These are phyloP conservation scores for Pseudobourletiella spinata DNA, from an alignment of 1,140 invertebrate species.

Conservation along the genomic window DNA sequence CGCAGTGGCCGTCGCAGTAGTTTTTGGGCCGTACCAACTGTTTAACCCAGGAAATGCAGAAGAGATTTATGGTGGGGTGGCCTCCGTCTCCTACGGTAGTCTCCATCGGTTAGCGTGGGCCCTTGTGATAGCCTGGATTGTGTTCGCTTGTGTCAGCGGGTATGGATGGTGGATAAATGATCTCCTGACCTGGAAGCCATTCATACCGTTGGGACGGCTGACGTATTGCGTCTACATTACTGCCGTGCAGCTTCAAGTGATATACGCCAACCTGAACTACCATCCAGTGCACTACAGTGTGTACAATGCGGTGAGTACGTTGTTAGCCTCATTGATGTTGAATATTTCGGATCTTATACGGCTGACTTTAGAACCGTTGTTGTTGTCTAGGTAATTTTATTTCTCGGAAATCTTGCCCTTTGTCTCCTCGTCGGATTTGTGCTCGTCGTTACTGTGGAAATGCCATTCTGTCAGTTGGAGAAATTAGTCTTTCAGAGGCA, in stretches of 20 bases:
- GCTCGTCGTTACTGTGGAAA: not conserved
- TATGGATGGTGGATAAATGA: constrained; percentile 51
- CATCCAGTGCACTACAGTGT: constrained; percentile 43
- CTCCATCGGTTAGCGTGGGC: no score
- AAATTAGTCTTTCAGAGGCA: not conserved
- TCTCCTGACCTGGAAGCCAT: constrained; percentile 47
- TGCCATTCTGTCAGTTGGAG: not conserved
- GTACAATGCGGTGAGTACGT: constrained; percentile 36
- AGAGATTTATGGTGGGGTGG: no score
- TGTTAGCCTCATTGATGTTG: no score
- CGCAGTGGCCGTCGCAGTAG: no score
- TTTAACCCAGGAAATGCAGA: no score
- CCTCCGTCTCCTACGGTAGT: no score
- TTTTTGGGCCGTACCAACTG: no score
- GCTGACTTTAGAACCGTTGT: no score
- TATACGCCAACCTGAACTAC: not conserved
- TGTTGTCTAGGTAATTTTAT: no score
- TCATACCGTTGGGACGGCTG: constrained; percentile 48
- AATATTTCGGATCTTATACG: no score
- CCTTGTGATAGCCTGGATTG: no score
- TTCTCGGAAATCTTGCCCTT: not conserved
- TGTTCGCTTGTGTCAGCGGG: constrained; percentile 54
- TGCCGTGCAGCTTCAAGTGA: not conserved
- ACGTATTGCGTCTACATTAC: constrained; percentile 43
- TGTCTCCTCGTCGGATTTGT: not conserved